Evolutionary conservation across 1,140 invertebrate species (phyloP), one percentile per base, ranked within the genome.

Genomic region (Drosophila nigrodunni): DNA sequence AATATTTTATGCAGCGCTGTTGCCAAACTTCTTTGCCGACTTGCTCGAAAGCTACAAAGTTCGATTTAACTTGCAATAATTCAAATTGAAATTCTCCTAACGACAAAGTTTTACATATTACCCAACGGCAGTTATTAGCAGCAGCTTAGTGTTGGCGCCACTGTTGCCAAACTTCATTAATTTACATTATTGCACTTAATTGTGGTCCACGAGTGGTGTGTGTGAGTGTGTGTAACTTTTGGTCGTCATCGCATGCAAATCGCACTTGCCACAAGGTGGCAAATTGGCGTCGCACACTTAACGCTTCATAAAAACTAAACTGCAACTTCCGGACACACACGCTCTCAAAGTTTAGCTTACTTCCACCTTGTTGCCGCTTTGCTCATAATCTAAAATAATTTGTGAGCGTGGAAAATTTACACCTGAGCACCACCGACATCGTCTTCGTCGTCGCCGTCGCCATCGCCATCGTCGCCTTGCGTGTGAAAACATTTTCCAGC

Each of bases 381-480:
- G 62, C 74, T 83, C 83, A 88, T 88, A 88, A 88, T 88, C 85
- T 88, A 89, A 88, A 88, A 88, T 88, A 88, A 88, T 88, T 88
- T 89, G 85, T 89, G 83, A 59, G 74, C 83, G 34, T 47, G 79
- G 68, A 78, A 88, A 88, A 88, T 88, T 89, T 83, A 88, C 83
- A 88, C 83, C 83, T 88, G 80, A 43, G 25, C 60, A 39, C 57
- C 44, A 39, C 18, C 39, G 46, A 30, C 25, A 30, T 55, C 74
- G 73, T 50, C 71, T 50, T 61, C 62, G 76, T 43, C 15, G 15
- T 15, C 15, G 15, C 15, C 15, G 15, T 15, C 15, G 15, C 15
- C 15, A 15, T 15, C 3, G 1, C 47, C 74, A 59, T 47, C 71
- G 61, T 65, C 58, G 76, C 62, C 80, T 74, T 89, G 83, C 83